Evolutionary conservation across 2,888 invertebrate genomes (phyloP), one percentile per base, ranked within the genome.

Genomic region (Diabrotica balteata): DNA sequence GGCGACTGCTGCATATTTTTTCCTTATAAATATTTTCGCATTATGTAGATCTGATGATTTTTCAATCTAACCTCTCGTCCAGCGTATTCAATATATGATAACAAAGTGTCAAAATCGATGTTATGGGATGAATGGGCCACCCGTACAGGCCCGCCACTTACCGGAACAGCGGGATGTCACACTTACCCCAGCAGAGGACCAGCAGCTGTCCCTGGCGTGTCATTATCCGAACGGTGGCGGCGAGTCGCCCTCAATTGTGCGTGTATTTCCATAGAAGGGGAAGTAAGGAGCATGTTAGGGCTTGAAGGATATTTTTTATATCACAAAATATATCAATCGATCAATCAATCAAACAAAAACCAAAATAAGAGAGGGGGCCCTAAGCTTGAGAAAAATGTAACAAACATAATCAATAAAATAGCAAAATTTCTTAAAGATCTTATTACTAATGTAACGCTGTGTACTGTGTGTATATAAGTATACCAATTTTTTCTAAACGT

Each of bases 191-290:
- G 43, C 55, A 45, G 43, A 43, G 55, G 50, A 68, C 66, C 72
- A 70, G 68, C 71, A 70, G 69, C 71, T 74, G 74, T 68, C 71
- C 61, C 49, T 58, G 66, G 66, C 67, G 68, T 67, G 62, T 72
- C 66, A 66, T 65, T 69, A 63, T 60, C 59, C 59, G 46, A 42
- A 45, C n/a, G 54, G 8, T 32, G 43, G 44, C 32, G 32, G 11
- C 47, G 43, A 11, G 51, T 47, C 54, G 54, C 62, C 54, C 54
- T 62, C 62, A 49, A 62, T 62, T 62, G 62, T 62, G 43, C 32
- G 46, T 47, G 46, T 57, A 57, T 17, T 17, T 44, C 46, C 59
- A 59, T 59, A 59, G 59, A 32, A 22, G 59, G 32, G 22, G 49
- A 17, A 7, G 10, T 32, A 11, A 22, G 59, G 59, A 46, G 17